Percentiles rank a stretch among this genome's conserved stretches.
Evolutionary conservation across 2,113 vertebrate species (phyloP).

Genomic region (Chlorodrepanis virens): DNA sequence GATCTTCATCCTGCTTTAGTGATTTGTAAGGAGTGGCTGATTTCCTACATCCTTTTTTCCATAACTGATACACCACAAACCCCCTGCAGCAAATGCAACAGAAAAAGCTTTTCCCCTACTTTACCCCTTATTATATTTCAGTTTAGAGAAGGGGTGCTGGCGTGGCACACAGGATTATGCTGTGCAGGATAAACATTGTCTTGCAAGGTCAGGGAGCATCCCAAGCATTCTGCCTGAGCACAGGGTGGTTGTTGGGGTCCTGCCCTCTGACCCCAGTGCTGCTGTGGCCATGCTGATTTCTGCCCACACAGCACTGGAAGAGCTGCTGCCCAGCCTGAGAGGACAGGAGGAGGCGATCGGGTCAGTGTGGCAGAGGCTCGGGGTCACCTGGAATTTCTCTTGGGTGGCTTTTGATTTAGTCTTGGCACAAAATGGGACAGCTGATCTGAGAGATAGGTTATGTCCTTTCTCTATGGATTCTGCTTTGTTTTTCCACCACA

Average conservation of each 20-base stretch:
- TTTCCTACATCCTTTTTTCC: background rate
- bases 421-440: background rate
- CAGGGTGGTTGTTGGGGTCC: background rate
- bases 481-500: background rate
- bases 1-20: background rate
- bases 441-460: background rate
- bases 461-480: background rate
- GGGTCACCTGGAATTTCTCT: background rate
- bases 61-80: background rate
- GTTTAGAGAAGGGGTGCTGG: background rate
- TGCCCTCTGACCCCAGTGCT: background rate
- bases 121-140: background rate
- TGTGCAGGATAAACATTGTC: background rate
- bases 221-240: background rate
- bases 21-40: slow-evolving; percentile 8
- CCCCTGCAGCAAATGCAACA: background rate
- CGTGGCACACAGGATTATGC: accelerated
- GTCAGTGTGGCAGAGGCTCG: accelerated
- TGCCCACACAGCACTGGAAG: background rate
- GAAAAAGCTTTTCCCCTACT: background rate
- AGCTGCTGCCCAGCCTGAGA: background rate
- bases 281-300: background rate
- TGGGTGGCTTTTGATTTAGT: background rate
- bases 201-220: background rate
- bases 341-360: accelerated